A percentile compares a stretch with the other conserved stretches of the same genome.
phyloP scores from a whole-genome alignment of 1,140 invertebrate genomes.

The Drosophila sproati region DNA sequence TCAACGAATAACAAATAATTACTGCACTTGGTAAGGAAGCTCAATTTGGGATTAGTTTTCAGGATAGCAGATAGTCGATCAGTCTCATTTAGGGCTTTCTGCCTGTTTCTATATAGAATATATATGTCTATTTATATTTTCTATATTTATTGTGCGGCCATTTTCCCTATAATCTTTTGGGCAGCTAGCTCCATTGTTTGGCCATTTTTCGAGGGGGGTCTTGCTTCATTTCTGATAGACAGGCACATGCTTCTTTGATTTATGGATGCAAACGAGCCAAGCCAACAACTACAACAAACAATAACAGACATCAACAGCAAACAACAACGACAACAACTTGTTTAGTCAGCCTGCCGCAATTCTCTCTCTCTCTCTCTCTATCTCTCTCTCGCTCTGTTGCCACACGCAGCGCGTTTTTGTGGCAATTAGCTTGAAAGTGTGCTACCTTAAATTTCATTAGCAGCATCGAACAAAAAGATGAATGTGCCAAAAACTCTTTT shows the following conservation, averaged over 20 bases:
- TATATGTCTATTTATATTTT: slow-evolving; percentile 24
- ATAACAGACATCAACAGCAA: slow-evolving; percentile 14
- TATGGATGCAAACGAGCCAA: slow-evolving; percentile 76
- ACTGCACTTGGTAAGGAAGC: not conserved
- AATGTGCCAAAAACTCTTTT: not conserved
- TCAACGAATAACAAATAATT: no score
- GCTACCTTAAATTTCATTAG: slow-evolving; percentile 67
- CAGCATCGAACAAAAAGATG: slow-evolving; percentile 9
- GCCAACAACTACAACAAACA: slow-evolving; percentile 45
- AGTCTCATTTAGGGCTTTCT: not conserved
- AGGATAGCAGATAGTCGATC: not conserved
- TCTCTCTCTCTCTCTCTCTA: not conserved
- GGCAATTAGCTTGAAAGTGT: slow-evolving; percentile 68
- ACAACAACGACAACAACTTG: slow-evolving; percentile 31
- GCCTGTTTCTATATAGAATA: not conserved
- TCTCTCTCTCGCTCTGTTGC: slow-evolving; percentile 19
- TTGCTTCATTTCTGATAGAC: slow-evolving; percentile 56
- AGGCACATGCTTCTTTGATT: slow-evolving; percentile 80
- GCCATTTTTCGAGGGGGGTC: slow-evolving; percentile 22
- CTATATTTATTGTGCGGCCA: slow-evolving; percentile 74
- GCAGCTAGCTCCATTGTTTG: slow-evolving; percentile 63
- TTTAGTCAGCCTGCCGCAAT: slow-evolving; percentile 44
- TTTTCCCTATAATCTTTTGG: slow-evolving; percentile 74
- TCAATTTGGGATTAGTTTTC: not conserved
- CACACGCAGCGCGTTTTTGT: slow-evolving; percentile 49